Percentiles rank a stretch among this genome's conserved stretches.
Conservation (phyloP, 2,888 invertebrate species). For the Dexiosoma caninum region DNA sequence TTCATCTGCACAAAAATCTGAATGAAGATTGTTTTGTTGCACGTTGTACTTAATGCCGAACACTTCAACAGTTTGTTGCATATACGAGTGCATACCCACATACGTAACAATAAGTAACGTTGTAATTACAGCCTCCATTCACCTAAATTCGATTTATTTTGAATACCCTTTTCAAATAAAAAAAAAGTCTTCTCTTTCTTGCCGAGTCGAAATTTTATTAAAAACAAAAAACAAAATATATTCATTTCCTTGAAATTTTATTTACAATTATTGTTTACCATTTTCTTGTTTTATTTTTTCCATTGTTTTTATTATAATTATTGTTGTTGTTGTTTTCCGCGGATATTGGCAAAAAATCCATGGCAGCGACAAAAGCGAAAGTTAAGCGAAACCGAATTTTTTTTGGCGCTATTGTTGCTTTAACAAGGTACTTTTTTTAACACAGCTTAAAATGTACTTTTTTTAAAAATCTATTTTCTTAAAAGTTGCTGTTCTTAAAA, state of each 20-base stretch:
- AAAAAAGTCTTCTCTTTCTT: not conserved
- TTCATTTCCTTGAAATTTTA: constrained; percentile 58
- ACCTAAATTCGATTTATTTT: constrained; percentile 8
- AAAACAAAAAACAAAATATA: constrained; percentile 9
- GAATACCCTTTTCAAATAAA: not conserved
- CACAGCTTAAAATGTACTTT: too few relatives aligned
- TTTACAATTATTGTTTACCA: constrained; percentile 50
- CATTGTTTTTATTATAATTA: not conserved
- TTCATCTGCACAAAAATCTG: not conserved
- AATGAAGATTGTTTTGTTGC: not conserved
- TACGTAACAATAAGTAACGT: not conserved
- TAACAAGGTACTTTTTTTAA: too few relatives aligned
- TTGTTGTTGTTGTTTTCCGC: not conserved
- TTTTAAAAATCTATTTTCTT: not conserved
- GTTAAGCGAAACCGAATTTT: not conserved
- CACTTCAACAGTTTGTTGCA: constrained; percentile 3
- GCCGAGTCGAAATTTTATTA: not conserved
- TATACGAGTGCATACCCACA: not conserved
- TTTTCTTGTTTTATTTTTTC: constrained; percentile 11
- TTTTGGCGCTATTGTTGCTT: not conserved
- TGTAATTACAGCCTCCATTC: constrained; percentile 25
- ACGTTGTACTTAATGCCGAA: not conserved
- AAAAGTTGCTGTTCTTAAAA: not conserved
- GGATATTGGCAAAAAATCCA: too few relatives aligned
- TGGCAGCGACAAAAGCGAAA: constrained; percentile 3